Conservation (phyloP, 2,113 vertebrate genomes). For the Setophaga kirtlandii region DNA sequence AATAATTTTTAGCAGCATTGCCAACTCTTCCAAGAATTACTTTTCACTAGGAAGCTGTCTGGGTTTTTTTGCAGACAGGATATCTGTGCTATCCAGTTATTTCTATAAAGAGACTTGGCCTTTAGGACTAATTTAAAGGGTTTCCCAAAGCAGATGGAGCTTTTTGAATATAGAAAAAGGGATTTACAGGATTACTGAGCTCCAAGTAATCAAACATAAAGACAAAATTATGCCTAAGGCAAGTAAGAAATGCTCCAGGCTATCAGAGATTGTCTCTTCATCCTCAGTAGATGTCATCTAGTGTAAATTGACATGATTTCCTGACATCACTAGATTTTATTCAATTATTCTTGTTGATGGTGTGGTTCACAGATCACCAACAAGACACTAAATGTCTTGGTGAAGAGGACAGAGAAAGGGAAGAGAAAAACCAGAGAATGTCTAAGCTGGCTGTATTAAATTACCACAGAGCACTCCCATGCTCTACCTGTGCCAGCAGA, state of each 20-base stretch:
- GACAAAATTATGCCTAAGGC: not conserved
- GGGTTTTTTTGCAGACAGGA: not conserved
- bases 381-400: not conserved
- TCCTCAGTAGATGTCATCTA: not conserved
- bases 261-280: not conserved
- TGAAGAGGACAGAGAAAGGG: not conserved
- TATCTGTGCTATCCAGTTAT: not conserved
- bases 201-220: not conserved
- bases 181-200: slow-evolving; percentile 16
- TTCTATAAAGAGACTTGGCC: slow-evolving; percentile 47
- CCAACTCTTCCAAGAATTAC: not conserved
- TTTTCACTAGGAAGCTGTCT: not conserved
- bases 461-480: not conserved
- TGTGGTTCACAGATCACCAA: not conserved
- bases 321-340: not conserved
- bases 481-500: not conserved
- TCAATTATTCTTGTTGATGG: not conserved
- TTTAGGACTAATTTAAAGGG: slow-evolving; percentile 56
- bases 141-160: slow-evolving; percentile 45
- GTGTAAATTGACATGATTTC: not conserved
- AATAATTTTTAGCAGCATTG: not conserved
- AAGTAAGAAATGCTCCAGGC: not conserved
- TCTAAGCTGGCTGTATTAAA: not conserved
- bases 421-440: not conserved
- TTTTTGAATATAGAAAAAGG: slow-evolving; percentile 8